Conservation (phyloP, 2,113 vertebrate genomes). For the Larimichthys crocea region DNA sequence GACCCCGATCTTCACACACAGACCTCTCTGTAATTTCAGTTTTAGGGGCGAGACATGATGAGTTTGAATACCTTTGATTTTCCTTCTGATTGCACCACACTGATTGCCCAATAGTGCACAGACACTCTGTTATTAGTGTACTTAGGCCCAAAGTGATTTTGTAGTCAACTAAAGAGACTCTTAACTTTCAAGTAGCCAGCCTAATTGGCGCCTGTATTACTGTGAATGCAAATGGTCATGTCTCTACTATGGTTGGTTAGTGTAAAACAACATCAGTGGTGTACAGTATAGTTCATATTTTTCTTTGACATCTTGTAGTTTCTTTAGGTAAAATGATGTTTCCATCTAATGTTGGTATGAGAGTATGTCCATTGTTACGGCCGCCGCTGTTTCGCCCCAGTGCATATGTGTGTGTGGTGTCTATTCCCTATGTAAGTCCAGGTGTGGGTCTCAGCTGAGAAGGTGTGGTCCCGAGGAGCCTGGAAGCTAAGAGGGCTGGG, state of each 20-base stretch:
- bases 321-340: background rate
- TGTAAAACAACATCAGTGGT: background rate
- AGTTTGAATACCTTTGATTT: constrained; percentile 35
- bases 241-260: background rate
- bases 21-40: constrained; percentile 32
- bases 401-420: too few species aligned
- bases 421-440: too few species aligned
- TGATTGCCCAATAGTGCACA: constrained; percentile 41
- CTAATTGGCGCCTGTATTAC: background rate
- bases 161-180: constrained; percentile 23
- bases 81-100: constrained; percentile 62
- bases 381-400: too few species aligned
- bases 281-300: background rate
- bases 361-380: too few species aligned
- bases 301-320: background rate
- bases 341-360: background rate
- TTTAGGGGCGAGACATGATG: constrained; percentile 9
- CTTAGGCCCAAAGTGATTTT: constrained; percentile 22
- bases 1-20: constrained; percentile 31
- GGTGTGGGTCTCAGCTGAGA: too few species aligned
- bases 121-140: constrained; percentile 22
- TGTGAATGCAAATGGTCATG: background rate
- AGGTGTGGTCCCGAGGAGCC: too few species aligned
- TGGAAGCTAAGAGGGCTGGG: too few species aligned
- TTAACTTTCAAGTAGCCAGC: constrained; percentile 3